Evolutionary conservation across 2,797 vertebrate species (phyloP).

Genomic region (Myripristis murdjan): DNA sequence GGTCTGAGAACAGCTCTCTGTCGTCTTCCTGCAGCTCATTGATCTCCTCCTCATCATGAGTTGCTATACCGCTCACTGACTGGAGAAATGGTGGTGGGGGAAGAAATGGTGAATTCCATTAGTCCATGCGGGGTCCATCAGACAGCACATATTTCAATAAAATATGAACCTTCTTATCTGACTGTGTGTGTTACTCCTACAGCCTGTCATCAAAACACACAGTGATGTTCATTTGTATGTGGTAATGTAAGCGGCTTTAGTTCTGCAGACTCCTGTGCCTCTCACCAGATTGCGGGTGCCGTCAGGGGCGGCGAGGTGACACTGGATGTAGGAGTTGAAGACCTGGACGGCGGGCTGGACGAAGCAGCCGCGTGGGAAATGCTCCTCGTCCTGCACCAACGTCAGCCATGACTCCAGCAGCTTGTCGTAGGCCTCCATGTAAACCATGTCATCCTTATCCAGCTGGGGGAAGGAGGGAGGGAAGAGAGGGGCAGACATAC

Average conservation of each 20-base stretch:
- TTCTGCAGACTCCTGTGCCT: too few species aligned
- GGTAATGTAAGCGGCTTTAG: too few species aligned
- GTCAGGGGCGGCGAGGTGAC: constrained; percentile 97
- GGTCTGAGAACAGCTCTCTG: constrained; percentile 97
- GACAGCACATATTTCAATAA: too few species aligned
- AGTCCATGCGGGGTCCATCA: too few species aligned
- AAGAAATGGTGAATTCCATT: too few species aligned
- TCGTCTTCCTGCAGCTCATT: constrained; percentile 99
- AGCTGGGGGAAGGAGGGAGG: constrained; percentile 79
- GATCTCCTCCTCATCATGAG: constrained; percentile 98
- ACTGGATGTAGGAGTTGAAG: constrained; percentile 99
- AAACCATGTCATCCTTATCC: constrained; percentile 99
- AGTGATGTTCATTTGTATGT: too few species aligned
- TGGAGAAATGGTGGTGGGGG: constrained; percentile 74
- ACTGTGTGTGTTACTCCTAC: too few species aligned
- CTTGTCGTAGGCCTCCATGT: constrained; percentile 99
- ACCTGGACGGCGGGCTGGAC: constrained; percentile 97
- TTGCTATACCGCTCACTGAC: constrained; percentile 96
- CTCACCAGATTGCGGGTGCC: constrained; percentile 99
- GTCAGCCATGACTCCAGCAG: constrained; percentile 98
- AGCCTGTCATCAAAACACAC: too few species aligned
- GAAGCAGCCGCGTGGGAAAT: constrained; percentile 98
- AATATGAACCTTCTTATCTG: too few species aligned
- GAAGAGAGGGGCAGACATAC: neutral
- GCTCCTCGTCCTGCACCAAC: constrained; percentile 97